A percentile compares a stretch with the other conserved stretches of the same genome.
Evolutionary conservation across 2,888 invertebrate species (phyloP).

Genomic region (Ornithoptera priamus): DNA sequence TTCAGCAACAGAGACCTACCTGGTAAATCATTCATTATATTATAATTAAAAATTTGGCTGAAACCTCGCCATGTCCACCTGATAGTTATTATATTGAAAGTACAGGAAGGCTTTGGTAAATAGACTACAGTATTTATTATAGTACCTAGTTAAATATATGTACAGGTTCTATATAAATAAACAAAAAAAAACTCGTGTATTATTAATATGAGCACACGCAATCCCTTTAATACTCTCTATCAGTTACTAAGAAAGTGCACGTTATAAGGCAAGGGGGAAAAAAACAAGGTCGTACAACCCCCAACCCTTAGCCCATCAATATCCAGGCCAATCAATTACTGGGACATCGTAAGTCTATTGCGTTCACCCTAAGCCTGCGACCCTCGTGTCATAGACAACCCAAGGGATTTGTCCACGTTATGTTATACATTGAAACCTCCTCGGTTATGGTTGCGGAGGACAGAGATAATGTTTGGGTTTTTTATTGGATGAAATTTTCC

Average conservation of each 20-base stretch:
- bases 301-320: slow-evolving; percentile 46
- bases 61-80: too few species aligned
- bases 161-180: neutral
- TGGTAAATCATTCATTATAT: too few species aligned
- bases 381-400: slow-evolving; percentile 22
- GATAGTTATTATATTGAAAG: too few species aligned
- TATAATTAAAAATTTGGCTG: too few species aligned
- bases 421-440: slow-evolving; percentile 28
- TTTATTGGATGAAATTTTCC: slow-evolving; percentile 3
- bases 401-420: slow-evolving; percentile 30
- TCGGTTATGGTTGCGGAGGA: slow-evolving; percentile 17
- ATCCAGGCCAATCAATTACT: slow-evolving; percentile 57
- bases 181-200: slow-evolving; percentile 10
- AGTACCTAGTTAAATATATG: too few species aligned
- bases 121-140: too few species aligned
- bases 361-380: slow-evolving; percentile 24
- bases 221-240: slow-evolving; percentile 26
- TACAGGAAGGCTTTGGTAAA: too few species aligned
- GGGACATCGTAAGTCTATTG: slow-evolving; percentile 29
- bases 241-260: slow-evolving; percentile 22
- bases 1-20: too few species aligned
- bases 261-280: slow-evolving; percentile 21
- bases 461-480: slow-evolving; percentile 20
- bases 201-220: slow-evolving; percentile 22
- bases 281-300: slow-evolving; percentile 28